A percentile compares a stretch with the other conserved stretches of the same genome.
phyloP scores from a whole-genome alignment of 2,113 vertebrate species.

The Pelecanus crispus region DNA sequence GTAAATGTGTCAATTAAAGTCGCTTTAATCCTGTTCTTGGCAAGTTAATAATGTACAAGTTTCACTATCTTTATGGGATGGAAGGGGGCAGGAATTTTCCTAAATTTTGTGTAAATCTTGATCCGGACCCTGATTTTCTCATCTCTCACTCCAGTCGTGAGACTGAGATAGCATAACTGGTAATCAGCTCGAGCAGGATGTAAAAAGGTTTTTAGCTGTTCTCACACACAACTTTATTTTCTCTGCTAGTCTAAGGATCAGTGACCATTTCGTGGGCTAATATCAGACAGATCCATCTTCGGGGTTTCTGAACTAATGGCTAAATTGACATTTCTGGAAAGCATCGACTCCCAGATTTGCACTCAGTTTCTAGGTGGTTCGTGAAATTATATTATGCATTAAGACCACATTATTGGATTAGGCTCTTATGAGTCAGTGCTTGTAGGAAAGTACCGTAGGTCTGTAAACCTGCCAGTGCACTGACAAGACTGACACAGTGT shows the following conservation, averaged over 20 bases:
- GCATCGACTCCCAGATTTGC: background rate
- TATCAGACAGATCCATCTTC: background rate
- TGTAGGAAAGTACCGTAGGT: background rate
- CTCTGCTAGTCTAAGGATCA: background rate
- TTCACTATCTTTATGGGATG: background rate
- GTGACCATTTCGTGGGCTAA: background rate
- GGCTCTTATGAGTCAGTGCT: background rate
- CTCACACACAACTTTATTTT: background rate
- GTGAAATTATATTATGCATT: background rate
- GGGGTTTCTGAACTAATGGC: background rate
- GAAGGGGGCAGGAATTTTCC: background rate
- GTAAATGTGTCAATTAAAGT: slow-evolving; percentile 9
- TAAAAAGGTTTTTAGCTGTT: background rate
- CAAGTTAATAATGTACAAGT: background rate
- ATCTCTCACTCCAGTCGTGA: background rate
- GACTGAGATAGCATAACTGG: background rate
- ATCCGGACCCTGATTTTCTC: background rate
- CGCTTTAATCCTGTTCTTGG: background rate
- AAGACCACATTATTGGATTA: slow-evolving; percentile 1
- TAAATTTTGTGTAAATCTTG: background rate
- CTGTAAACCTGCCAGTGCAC: background rate
- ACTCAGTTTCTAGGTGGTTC: background rate
- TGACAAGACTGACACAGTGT: background rate
- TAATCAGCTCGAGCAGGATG: background rate
- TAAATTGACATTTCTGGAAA: slow-evolving; percentile 18